phyloP scores from a whole-genome alignment of 1,140 invertebrate species.

The Homarus americanus region DNA sequence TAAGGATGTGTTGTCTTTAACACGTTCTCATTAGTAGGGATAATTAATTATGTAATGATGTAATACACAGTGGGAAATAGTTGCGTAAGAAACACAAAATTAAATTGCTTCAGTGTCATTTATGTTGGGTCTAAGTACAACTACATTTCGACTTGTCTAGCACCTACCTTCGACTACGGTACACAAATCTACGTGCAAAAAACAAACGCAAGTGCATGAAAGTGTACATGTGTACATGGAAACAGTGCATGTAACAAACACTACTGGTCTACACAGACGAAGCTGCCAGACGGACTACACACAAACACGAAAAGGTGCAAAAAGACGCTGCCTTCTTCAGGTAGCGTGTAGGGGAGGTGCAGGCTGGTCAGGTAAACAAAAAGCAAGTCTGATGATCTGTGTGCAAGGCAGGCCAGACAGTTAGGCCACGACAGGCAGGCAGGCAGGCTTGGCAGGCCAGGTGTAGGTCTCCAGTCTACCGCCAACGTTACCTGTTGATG shows the following conservation, averaged over 20 bases:
- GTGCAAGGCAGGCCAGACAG: slow-evolving; percentile 47
- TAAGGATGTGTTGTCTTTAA: too few relatives aligned
- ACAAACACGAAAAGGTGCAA: slow-evolving; percentile 36
- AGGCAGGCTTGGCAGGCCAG: slow-evolving; percentile 35
- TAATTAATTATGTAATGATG: too few relatives aligned
- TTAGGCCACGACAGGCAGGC: slow-evolving; percentile 53
- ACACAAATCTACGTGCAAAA: slow-evolving; percentile 18
- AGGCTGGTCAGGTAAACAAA: slow-evolving; percentile 22
- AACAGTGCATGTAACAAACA: slow-evolving; percentile 3
- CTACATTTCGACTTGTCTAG: neutral
- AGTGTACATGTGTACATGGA: slow-evolving; percentile 11
- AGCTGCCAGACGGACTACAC: slow-evolving; percentile 21
- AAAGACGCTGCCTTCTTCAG: slow-evolving; percentile 6
- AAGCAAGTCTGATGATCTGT: slow-evolving; percentile 31
- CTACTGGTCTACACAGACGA: slow-evolving; percentile 17
- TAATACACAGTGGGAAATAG: too few relatives aligned
- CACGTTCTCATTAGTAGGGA: too few relatives aligned
- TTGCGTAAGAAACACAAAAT: too few relatives aligned
- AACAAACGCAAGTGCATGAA: slow-evolving; percentile 40
- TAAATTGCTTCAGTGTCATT: too few relatives aligned
- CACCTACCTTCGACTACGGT: slow-evolving; percentile 1
- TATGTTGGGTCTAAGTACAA: neutral
- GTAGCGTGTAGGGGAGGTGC: slow-evolving; percentile 27
- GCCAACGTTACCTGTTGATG: slow-evolving; percentile 94
- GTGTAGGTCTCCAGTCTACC: slow-evolving; percentile 51